These are phyloP conservation scores for Bergia puertoricense DNA, from an alignment of 92 coral and sea anemone species.

Conservation along the genomic window DNA sequence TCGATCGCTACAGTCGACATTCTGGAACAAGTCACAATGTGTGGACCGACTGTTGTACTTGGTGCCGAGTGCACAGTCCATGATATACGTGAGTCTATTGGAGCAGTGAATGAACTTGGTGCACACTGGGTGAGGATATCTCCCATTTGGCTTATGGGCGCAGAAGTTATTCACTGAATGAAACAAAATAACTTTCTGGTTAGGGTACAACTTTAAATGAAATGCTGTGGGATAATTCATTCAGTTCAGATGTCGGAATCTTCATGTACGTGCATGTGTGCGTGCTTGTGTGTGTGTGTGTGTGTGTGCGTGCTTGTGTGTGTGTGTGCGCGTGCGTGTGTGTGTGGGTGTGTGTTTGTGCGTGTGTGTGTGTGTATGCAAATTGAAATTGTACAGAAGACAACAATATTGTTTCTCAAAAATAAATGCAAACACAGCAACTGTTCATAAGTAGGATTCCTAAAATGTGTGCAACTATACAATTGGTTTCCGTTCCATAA, in stretches of 20 bases:
- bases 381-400: too few relatives aligned
- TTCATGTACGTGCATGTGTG: too few relatives aligned
- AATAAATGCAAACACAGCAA: too few relatives aligned
- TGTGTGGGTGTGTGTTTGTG: too few relatives aligned
- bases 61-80: not conserved
- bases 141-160: conserved; percentile 3
- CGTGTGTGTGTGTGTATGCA: too few relatives aligned
- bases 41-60: not conserved
- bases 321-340: too few relatives aligned
- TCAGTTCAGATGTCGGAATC: not conserved
- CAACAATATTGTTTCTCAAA: too few relatives aligned
- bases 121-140: not conserved
- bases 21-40: not conserved
- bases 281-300: too few relatives aligned
- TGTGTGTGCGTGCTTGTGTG: too few relatives aligned
- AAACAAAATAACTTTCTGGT: not conserved
- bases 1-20: not conserved
- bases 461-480: too few relatives aligned
- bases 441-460: too few relatives aligned
- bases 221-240: not conserved
- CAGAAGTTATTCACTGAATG: conserved; percentile 3
- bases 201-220: not conserved
- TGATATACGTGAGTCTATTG: not conserved
- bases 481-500: too few relatives aligned
- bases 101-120: conserved; percentile 11